Percentiles rank a stretch among this genome's conserved stretches.
Evolutionary conservation across 2,797 vertebrate genomes (phyloP).

Genomic region (Sebastes jordani): DNA sequence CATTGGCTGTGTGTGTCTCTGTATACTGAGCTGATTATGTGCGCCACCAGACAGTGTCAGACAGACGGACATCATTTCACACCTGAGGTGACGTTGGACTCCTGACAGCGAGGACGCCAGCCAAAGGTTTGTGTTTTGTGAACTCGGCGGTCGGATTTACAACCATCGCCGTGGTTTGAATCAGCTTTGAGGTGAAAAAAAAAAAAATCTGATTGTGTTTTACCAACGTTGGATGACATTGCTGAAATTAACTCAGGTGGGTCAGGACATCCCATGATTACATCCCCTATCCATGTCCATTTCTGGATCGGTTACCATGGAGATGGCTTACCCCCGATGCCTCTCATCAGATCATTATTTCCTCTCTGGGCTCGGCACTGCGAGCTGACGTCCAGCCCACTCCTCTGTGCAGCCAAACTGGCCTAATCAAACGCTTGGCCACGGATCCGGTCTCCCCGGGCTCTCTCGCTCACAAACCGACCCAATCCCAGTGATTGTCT

Average conservation of each 20-base stretch:
- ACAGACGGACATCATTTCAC: conserved; percentile 37
- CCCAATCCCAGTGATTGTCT: conserved; percentile 21
- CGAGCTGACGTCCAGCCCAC: not conserved
- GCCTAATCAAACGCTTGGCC: conserved; percentile 52
- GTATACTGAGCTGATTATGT: conserved; percentile 12
- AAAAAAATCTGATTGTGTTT: not conserved
- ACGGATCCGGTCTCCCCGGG: conserved; percentile 22
- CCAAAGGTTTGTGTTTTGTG: not conserved
- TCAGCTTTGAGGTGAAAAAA: not conserved
- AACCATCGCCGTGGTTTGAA: not conserved
- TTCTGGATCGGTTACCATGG: conserved; percentile 49
- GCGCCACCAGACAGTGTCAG: not conserved
- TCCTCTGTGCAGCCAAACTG: conserved; percentile 29
- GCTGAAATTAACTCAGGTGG: conserved; percentile 29
- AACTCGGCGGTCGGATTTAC: not conserved
- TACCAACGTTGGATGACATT: not conserved
- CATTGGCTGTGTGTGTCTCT: not conserved
- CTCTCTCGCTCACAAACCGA: not conserved
- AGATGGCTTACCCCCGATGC: not conserved
- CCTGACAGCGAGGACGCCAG: conserved; percentile 1
- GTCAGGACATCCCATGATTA: conserved; percentile 38
- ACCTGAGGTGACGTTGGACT: conserved; percentile 33
- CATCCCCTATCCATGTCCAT: conserved; percentile 11
- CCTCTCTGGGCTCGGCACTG: conserved; percentile 23
- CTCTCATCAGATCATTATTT: conserved; percentile 60